Base-by-base conservation (phyloP, 2,797 vertebrate species). In the Prunella strophiata region DNA sequence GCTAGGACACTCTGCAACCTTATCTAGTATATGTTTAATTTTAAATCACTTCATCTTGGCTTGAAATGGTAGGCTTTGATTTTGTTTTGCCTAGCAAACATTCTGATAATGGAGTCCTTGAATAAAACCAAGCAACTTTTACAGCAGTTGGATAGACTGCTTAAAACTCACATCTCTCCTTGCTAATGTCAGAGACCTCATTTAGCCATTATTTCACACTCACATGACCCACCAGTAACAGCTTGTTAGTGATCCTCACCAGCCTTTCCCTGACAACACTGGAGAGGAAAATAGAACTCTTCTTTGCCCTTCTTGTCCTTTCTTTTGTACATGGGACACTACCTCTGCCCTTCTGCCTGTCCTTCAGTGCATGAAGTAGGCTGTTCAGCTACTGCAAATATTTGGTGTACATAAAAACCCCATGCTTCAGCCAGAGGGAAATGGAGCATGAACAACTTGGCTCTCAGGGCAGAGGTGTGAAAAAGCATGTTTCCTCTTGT, bases 201-300 rank as follows among this genome's bases (percentile, higher is more conserved):
- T 91, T 89, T 74, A 93, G 83, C 55, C 42, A 57, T 66, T 91
- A 57, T 91, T 96, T 91, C 84, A 81, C 0, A 2, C 66, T 86
- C 63, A 88, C 45, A 50, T 83, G 52, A 78, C 32, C 45, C 59
- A 29, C 47, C 86, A 52, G 51, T 36, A 85, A 76, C 10, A 88
- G 45, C 42, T 57, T 79, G 63, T 58, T 51, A 66, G 38, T 66
- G 71, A 89, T 84, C 51, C 67, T 87, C 65, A 77, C 45, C 57
- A 87, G 75, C n/a, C 75, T 85, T 83, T 65, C 72, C 61, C 81
- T 83, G 68, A 76, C 87, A 94, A 89, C 78, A n/a, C 32, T 48
- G 19, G 42, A 83, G 66, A 94, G 54, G 30, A 91, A 91, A 91
- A 80, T 0, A 91, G 66, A 89, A 79, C 38, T 54, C 38, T 45